Conservation (phyloP, 2,888 invertebrate genomes). For the Caenorhabditis sp. region DNA sequence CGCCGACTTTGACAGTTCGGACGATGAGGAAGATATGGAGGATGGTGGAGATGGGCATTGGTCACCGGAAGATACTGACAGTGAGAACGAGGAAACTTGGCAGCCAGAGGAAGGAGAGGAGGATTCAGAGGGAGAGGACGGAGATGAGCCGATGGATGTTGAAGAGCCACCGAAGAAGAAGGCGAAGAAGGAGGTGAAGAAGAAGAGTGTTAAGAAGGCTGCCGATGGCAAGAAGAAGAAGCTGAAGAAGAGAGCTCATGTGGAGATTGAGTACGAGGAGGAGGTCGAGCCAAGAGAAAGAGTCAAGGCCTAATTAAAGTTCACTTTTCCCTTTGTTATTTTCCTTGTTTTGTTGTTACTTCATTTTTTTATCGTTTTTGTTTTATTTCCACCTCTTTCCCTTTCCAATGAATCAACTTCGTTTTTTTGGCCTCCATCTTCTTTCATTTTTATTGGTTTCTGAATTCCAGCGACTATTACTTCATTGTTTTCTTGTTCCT, state of each 20-base stretch:
- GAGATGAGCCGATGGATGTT: constrained; percentile 62
- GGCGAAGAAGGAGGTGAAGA: constrained; percentile 67
- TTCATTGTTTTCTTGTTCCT: not conserved
- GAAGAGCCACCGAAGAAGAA: constrained; percentile 74
- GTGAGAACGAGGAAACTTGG: constrained; percentile 70
- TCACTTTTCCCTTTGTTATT: constrained; percentile 36
- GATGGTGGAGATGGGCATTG: constrained; percentile 72
- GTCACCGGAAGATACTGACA: constrained; percentile 76
- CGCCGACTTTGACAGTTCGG: constrained; percentile 82
- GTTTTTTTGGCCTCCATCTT: not conserved
- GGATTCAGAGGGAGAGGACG: constrained; percentile 63
- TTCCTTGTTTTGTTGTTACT: constrained; percentile 36
- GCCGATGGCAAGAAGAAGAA: constrained; percentile 64
- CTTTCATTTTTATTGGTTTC: not conserved
- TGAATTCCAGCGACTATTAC: not conserved
- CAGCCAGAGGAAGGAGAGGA: constrained; percentile 63
- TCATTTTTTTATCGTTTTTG: constrained; percentile 17
- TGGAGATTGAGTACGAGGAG: constrained; percentile 81
- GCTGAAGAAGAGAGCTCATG: constrained; percentile 70
- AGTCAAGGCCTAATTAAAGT: constrained; percentile 62
- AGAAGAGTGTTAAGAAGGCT: constrained; percentile 63
- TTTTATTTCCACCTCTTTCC: not conserved
- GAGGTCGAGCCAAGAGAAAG: constrained; percentile 70
- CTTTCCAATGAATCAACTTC: not conserved
- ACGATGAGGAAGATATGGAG: constrained; percentile 81